These are phyloP conservation scores for Pocillopora verrucosa DNA, from an alignment of 64 coral and sea anemone species.

Conservation along the genomic window DNA sequence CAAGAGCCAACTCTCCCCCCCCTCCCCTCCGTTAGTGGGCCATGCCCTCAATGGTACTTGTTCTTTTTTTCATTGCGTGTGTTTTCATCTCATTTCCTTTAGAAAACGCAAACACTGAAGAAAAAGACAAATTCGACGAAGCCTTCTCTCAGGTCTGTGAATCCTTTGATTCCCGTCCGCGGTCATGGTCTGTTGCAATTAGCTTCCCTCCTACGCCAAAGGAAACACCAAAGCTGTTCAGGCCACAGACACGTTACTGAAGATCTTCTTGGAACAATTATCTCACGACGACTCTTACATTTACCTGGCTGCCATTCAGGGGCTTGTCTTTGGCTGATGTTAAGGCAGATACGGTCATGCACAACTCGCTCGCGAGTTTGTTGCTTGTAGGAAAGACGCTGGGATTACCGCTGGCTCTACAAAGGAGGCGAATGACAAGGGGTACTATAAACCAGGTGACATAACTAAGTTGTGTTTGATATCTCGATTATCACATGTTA, in stretches of 20 bases:
- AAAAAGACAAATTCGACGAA: constrained; percentile 49
- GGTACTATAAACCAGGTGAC: constrained; percentile 11
- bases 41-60: no score
- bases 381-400: constrained; percentile 23
- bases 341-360: constrained; percentile 72
- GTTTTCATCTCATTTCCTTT: background rate
- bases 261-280: constrained; percentile 83
- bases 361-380: constrained; percentile 64
- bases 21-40: no score
- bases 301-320: constrained; percentile 88
- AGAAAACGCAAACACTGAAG: background rate
- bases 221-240: constrained; percentile 63
- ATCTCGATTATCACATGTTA: background rate
- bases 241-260: constrained; percentile 66
- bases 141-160: constrained; percentile 75
- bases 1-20: no score
- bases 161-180: constrained; percentile 86
- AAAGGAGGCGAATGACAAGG: constrained; percentile 57
- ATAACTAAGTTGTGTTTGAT: constrained; percentile 3
- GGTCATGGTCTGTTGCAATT: constrained; percentile 87
- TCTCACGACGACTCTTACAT: constrained; percentile 92
- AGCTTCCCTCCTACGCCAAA: constrained; percentile 57
- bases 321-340: constrained; percentile 66
- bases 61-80: no score
- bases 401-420: background rate